phyloP scores from a whole-genome alignment of 1,140 invertebrate species.

The Eueides isabella region DNA sequence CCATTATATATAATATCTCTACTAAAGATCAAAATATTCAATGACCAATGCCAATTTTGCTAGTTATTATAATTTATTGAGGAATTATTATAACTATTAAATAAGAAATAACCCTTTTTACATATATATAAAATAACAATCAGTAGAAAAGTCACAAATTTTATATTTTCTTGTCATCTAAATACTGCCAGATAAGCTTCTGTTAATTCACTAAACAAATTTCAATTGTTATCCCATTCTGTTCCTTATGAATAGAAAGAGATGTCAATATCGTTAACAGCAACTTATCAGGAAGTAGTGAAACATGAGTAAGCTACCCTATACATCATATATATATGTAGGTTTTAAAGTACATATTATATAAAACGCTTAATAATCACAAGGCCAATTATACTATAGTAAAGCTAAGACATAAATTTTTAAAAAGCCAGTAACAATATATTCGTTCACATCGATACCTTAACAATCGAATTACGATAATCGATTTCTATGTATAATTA shows the following conservation, averaged over 20 bases:
- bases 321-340: not conserved
- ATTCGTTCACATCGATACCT: constrained; percentile 9
- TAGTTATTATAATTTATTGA: not conserved
- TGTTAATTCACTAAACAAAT: not conserved
- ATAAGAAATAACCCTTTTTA: not conserved
- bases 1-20: not conserved
- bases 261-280: not conserved
- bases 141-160: not conserved
- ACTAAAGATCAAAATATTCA: not conserved
- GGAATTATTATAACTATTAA: not conserved
- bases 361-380: constrained; percentile 24
- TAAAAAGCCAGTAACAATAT: constrained; percentile 24
- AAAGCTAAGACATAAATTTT: constrained; percentile 22
- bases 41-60: not conserved
- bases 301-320: not conserved
- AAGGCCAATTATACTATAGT: constrained; percentile 45
- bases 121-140: not conserved
- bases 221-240: not conserved
- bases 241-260: not conserved
- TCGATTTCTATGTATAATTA: not conserved
- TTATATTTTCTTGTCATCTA: not conserved
- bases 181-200: not conserved
- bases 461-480: not conserved
- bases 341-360: not conserved
- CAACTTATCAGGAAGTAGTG: not conserved